Evolutionary conservation across 2,797 vertebrate species (phyloP).

Genomic region (Smutsia temminckii): DNA sequence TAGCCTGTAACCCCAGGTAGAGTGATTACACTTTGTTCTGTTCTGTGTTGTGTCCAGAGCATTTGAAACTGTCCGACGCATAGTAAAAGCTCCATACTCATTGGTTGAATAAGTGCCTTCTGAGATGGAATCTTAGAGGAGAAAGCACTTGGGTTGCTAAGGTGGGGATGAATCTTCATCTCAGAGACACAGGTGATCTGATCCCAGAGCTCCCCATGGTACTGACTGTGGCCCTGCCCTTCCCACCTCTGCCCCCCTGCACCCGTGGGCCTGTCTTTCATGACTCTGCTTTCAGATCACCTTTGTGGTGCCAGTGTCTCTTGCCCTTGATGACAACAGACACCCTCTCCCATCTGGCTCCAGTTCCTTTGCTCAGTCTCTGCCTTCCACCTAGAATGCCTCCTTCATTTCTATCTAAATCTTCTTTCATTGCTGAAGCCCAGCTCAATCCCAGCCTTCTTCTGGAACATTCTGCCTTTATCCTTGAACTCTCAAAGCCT

Average conservation of each 20-base stretch:
- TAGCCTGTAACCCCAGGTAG: neutral
- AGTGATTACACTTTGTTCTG: neutral
- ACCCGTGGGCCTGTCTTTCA: neutral
- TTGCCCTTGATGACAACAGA: neutral
- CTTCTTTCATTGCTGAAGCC: neutral
- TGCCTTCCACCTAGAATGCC: neutral
- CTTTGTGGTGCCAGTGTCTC: neutral
- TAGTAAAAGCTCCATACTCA: neutral
- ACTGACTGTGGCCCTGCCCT: rapidly evolving
- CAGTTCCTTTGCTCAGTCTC: neutral
- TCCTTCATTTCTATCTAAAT: neutral
- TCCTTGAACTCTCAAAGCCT: neutral
- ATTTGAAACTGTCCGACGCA: rapidly evolving
- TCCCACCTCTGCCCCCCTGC: neutral
- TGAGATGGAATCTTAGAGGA: neutral
- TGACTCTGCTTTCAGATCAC: neutral
- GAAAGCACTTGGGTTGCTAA: neutral
- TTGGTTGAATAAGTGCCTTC: neutral
- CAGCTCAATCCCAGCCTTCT: neutral
- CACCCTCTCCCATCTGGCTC: neutral
- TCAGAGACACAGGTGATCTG: neutral
- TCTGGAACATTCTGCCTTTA: neutral
- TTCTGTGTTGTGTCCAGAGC: neutral
- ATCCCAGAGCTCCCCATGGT: neutral
- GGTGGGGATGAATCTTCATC: neutral